phyloP scores from a whole-genome alignment of 1,140 invertebrate genomes.

The Lucilia sericata region DNA sequence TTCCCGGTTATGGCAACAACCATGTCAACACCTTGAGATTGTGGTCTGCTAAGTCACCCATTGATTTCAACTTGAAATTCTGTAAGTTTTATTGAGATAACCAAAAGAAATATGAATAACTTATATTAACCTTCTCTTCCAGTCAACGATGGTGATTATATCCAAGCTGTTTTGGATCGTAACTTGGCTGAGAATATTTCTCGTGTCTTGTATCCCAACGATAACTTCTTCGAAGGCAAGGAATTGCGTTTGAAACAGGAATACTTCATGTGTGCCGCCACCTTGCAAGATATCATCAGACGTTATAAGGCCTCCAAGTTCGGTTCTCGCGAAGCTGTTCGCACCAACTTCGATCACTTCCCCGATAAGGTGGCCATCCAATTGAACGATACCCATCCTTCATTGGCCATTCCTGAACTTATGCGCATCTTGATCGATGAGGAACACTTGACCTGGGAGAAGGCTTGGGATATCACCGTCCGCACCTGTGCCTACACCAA shows the following conservation, averaged over 20 bases:
- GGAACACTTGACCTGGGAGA: constrained; percentile 90
- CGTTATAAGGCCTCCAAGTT: constrained; percentile 97
- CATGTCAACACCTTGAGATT: constrained; percentile 97
- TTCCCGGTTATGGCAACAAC: constrained; percentile 98
- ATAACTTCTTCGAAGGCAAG: constrained; percentile 99
- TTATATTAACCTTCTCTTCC: constrained; percentile 59
- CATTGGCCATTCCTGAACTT: constrained; percentile 96
- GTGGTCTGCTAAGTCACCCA: constrained; percentile 98
- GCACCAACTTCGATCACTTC: constrained; percentile 90
- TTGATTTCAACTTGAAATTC: constrained; percentile 97
- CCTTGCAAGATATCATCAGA: constrained; percentile 95
- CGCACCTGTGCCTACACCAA: constrained; percentile 98
- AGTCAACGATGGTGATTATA: constrained; percentile 99
- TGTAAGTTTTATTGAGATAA: constrained; percentile 77
- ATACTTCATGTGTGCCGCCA: constrained; percentile 99
- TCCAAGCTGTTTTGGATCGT: constrained; percentile 97
- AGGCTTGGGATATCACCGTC: constrained; percentile 94
- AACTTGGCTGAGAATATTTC: constrained; percentile 99
- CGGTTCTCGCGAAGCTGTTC: constrained; percentile 83
- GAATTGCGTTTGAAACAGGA: constrained; percentile 98
- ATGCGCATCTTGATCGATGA: constrained; percentile 96
- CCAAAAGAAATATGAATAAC: background rate
- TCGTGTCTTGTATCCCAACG: constrained; percentile 97
- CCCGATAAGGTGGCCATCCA: constrained; percentile 99
- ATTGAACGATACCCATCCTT: constrained; percentile 99